A percentile compares a stretch with the other conserved stretches of the same genome.
These are phyloP conservation scores for Isoperla grammatica DNA, from an alignment of 2,888 invertebrate genomes.

Conservation along the genomic window DNA sequence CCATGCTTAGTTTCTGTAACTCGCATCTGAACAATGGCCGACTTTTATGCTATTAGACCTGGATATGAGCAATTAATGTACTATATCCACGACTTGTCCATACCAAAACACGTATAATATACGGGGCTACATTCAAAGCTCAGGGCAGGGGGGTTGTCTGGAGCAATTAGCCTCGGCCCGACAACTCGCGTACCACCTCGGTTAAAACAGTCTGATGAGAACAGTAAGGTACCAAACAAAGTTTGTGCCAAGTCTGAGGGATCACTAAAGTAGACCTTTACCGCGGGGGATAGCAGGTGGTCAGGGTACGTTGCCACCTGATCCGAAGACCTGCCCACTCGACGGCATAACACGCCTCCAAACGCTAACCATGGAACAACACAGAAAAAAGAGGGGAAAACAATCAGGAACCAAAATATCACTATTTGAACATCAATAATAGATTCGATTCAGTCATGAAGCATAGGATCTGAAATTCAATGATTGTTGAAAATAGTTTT, in stretches of 20 bases:
- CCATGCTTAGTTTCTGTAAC: no score
- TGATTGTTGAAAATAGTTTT: no score
- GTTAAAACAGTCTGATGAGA: constrained; percentile 13
- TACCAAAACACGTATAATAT: no score
- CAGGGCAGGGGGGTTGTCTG: no score
- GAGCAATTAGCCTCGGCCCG: no score
- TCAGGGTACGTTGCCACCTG: constrained; percentile 34
- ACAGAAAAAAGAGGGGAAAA: constrained; percentile 38
- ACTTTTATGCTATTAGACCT: no score
- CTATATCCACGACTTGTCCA: no score
- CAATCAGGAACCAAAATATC: constrained; percentile 26
- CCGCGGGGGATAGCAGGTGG: constrained; percentile 37
- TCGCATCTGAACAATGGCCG: no score
- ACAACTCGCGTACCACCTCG: neutral
- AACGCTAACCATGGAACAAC: constrained; percentile 39
- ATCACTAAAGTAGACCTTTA: constrained; percentile 35
- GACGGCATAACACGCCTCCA: constrained; percentile 32
- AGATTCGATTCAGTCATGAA: neutral
- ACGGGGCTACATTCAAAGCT: no score
- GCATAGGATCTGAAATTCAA: no score
- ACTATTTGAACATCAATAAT: neutral
- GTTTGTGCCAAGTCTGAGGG: constrained; percentile 18
- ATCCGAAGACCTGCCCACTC: constrained; percentile 29
- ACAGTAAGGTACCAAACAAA: no score
- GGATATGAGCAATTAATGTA: no score